Percentiles rank a stretch among this genome's conserved stretches.
These are phyloP conservation scores for Pheosia gnoma DNA, from an alignment of 2,888 invertebrate species.

Conservation along the genomic window DNA sequence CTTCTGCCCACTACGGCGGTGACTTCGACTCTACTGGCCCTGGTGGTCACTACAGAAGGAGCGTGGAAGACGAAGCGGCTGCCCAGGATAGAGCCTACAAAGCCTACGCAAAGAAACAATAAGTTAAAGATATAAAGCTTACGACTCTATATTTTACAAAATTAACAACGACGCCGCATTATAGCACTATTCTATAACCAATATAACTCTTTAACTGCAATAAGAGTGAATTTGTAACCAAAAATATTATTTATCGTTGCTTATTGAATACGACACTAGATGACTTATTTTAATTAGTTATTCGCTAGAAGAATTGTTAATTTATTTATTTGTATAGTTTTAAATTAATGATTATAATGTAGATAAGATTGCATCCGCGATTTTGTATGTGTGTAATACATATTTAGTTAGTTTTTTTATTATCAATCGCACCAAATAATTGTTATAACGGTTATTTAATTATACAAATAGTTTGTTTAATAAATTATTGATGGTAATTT, in stretches of 20 bases:
- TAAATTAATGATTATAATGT: conserved; percentile 38
- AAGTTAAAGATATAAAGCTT: conserved; percentile 48
- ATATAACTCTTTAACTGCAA: conserved; percentile 49
- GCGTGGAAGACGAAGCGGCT: conserved; percentile 84
- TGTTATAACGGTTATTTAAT: conserved; percentile 38
- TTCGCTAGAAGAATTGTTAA: conserved; percentile 28
- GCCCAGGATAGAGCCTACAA: conserved; percentile 86
- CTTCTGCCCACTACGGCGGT: conserved; percentile 87
- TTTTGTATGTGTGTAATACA: conserved; percentile 38
- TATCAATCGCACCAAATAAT: conserved; percentile 61
- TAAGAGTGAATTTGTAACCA: conserved; percentile 32
- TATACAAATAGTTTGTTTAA: conserved; percentile 37
- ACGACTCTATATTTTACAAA: conserved; percentile 70
- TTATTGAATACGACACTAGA: conserved; percentile 36
- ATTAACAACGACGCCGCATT: conserved; percentile 65
- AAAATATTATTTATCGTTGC: conserved; percentile 26
- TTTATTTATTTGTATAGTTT: conserved; percentile 11
- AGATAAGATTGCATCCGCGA: conserved; percentile 41
- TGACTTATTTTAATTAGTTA: conserved; percentile 24
- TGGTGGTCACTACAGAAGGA: conserved; percentile 85
- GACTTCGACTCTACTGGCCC: conserved; percentile 84
- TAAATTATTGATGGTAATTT: conserved; percentile 17
- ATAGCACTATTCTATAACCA: conserved; percentile 36
- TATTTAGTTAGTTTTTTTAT: conserved; percentile 46
- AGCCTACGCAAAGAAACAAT: conserved; percentile 77